Base-by-base conservation (phyloP, 2,797 vertebrate species). In the Aselliscus stoliczkanus region DNA sequence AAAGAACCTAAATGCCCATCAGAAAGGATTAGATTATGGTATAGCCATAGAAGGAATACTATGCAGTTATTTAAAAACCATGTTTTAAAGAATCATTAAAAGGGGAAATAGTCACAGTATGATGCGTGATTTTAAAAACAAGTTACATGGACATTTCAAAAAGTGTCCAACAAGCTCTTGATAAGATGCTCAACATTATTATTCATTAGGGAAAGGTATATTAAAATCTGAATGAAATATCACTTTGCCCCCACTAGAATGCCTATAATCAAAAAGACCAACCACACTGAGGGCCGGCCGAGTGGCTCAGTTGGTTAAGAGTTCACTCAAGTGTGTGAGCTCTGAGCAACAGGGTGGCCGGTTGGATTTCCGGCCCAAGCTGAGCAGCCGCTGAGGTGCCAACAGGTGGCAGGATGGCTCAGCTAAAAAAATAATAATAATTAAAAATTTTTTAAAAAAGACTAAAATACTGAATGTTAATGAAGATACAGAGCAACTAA, bases 1-100 rank as follows among this genome's bases (percentile, higher is more conserved):
- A 65, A 90, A 31, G 60, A 86, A 37, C 20, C 14, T 93, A 88
- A 82, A 52, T 79, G 23, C 73, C 31, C 39, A 62, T 88, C 13
- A 67, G 7, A 79, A 47, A 58, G 58, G 7, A 73, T 76, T 75
- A 65, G 39, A 91, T 90, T 81, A 83, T 69, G 20, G 21, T 73
- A 31, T 84, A 42, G 69, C 44, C 29, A 21, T 75, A 69, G 31
- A 60, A 52, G 44, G 7, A 88, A 93, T 80, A 62, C 25, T 69
- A 15, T 75, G 5, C 29, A 67, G 13, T 60, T 84, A 8, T 62
- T 44, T 81, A 52, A 60, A 95, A 90, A 39, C 56, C n/a, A 37
- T 77, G 20, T 86, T 92, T 90, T 79, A 81, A 94, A 90, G 75
- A 94, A 70, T 76, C 65, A 20, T 82, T 94, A 31, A 83, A 60